phyloP scores from a whole-genome alignment of 2,888 invertebrate species.

The Mayetiola destructor region DNA sequence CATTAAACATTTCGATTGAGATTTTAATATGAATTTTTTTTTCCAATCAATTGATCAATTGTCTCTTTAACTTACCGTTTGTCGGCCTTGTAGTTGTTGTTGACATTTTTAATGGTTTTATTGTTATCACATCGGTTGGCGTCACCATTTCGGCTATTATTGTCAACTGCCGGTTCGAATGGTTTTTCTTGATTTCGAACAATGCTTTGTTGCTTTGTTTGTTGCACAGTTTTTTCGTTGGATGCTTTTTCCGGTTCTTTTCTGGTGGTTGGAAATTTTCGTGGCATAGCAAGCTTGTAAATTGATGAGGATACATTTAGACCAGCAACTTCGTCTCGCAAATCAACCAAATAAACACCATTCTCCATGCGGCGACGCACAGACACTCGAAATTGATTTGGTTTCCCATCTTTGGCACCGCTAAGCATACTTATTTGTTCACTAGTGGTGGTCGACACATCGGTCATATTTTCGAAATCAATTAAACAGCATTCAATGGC shows the following conservation, averaged over 20 bases:
- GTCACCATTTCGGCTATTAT: too few species aligned
- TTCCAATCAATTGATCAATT: too few species aligned
- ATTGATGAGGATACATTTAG: conserved; percentile 44
- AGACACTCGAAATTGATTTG: conserved; percentile 42
- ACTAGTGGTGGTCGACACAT: conserved; percentile 24
- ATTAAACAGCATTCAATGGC: conserved; percentile 65
- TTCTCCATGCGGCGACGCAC: conserved; percentile 41
- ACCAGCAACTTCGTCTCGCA: conserved; percentile 40
- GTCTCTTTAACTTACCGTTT: too few species aligned
- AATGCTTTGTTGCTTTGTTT: background rate
- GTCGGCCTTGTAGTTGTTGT: too few species aligned
- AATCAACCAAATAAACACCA: conserved; percentile 42
- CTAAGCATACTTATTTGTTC: conserved; percentile 51
- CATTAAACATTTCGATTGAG: too few species aligned
- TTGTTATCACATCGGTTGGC: too few species aligned
- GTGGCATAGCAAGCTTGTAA: conserved; percentile 34
- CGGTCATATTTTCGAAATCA: conserved; percentile 37
- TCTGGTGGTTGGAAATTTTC: conserved; percentile 16
- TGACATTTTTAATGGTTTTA: too few species aligned
- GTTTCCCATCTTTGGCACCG: conserved; percentile 37
- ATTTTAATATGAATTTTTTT: too few species aligned
- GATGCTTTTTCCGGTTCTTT: background rate
- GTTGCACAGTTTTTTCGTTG: background rate
- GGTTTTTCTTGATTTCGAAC: background rate
- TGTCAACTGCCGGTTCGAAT: background rate